A percentile compares a stretch with the other conserved stretches of the same genome.
These are phyloP conservation scores for Macquaria ambigua DNA, from an alignment of 2,113 vertebrate genomes.

Conservation along the genomic window DNA sequence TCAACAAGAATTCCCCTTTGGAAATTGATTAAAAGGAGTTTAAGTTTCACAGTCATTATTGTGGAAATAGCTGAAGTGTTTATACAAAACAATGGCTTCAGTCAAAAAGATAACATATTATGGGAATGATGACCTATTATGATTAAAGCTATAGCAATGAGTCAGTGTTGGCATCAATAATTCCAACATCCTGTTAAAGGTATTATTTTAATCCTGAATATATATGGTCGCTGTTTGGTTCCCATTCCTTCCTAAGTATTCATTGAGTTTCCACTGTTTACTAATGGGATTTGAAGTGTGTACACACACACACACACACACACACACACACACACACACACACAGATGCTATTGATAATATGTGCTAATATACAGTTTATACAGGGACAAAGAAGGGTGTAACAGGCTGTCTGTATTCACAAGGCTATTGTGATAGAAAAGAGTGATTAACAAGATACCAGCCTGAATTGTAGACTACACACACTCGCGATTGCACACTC, in stretches of 20 bases:
- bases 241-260: neutral
- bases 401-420: neutral
- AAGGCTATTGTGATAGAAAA: constrained; percentile 2
- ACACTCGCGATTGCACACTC: neutral
- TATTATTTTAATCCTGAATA: constrained; percentile 17
- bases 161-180: neutral
- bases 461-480: neutral
- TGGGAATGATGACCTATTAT: neutral
- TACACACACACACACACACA: constrained; percentile 1
- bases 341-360: neutral
- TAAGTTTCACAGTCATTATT: neutral
- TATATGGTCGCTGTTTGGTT: neutral
- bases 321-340: neutral
- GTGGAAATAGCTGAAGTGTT: constrained; percentile 13
- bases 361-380: neutral
- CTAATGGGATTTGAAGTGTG: neutral
- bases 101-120: neutral
- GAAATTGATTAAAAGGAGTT: constrained; percentile 24
- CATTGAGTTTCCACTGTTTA: constrained; percentile 39
- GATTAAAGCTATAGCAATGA: neutral
- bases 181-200: constrained; percentile 6
- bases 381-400: constrained; percentile 30
- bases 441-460: constrained; percentile 7
- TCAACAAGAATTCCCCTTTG: constrained; percentile 27
- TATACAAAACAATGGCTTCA: constrained; percentile 1